Evolutionary conservation across 2,797 vertebrate species (phyloP).

Genomic region (Columba guinea): DNA sequence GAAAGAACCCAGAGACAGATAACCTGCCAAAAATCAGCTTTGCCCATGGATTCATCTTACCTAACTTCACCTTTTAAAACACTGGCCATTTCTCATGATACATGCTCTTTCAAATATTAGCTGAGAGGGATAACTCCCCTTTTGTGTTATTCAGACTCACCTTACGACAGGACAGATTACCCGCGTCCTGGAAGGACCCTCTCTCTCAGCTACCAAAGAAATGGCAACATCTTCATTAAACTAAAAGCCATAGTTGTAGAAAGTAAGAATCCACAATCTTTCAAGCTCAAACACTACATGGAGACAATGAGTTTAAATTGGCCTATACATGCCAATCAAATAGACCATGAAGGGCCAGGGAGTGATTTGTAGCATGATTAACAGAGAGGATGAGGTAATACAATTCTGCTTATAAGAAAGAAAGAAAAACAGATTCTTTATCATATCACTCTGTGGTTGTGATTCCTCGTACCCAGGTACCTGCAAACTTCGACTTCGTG

Average conservation of each 20-base stretch:
- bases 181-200: neutral
- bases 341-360: neutral
- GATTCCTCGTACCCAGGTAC: neutral
- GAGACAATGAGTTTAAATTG: neutral
- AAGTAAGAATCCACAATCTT: neutral
- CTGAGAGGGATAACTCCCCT: neutral
- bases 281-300: neutral
- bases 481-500: rapidly evolving
- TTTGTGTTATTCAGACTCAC: neutral
- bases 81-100: neutral
- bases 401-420: neutral
- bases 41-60: neutral
- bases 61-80: neutral
- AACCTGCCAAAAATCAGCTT: neutral
- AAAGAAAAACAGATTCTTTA: neutral
- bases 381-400: neutral
- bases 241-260: neutral
- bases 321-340: neutral
- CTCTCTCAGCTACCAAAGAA: neutral
- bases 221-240: neutral
- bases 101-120: neutral
- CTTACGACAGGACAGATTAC: neutral
- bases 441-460: neutral
- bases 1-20: neutral
- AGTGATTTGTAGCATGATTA: neutral